Evolutionary conservation across 2,888 invertebrate genomes (phyloP), one percentile per base, ranked within the genome.

Genomic region (Nemapogon koenigi): DNA sequence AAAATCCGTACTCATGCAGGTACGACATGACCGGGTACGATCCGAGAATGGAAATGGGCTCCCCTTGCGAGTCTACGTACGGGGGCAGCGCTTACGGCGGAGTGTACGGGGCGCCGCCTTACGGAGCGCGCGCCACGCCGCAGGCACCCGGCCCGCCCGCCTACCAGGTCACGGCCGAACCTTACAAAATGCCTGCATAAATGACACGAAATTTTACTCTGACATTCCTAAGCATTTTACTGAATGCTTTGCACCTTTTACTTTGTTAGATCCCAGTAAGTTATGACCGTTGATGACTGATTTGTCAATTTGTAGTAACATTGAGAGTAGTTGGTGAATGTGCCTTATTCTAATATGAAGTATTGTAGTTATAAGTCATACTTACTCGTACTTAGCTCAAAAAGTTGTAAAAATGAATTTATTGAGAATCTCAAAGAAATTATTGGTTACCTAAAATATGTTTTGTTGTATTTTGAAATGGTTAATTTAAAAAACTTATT

Each of bases 131-230:
- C 40, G 70, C 67, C 37, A 70, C 71, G 3, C 73, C 73, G 35
- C 76, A 73, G 43, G 71, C 76, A 29, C 73, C 76, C 27, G 78
- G 78, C 45, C 78, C 76, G 30, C 76, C 78, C 27, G 76, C 73
- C 2, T 78, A 76, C 47, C 75, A 71, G 41, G 57, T 66, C 4
- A 10, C 35, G 4, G 4, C 35, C 6, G 35, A 35, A 4, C 14
- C 13, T 11, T 39, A 39, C 22, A 33, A 35, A 16, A 18, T 17
- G 14, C 10, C 22, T 3, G n/a, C n/a, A n/a, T n/a, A n/a, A n/a
- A n/a, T n/a, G n/a, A n/a, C n/a, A n/a, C n/a, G n/a, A n/a, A n/a
- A n/a, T n/a, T n/a, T n/a, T n/a, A n/a, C n/a, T n/a, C n/a, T n/a
- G n/a, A n/a, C n/a, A n/a, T n/a, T n/a, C n/a, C n/a, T n/a, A n/a